phyloP scores from a whole-genome alignment of 2,888 invertebrate species.

The Nemotelus nigrinus region DNA sequence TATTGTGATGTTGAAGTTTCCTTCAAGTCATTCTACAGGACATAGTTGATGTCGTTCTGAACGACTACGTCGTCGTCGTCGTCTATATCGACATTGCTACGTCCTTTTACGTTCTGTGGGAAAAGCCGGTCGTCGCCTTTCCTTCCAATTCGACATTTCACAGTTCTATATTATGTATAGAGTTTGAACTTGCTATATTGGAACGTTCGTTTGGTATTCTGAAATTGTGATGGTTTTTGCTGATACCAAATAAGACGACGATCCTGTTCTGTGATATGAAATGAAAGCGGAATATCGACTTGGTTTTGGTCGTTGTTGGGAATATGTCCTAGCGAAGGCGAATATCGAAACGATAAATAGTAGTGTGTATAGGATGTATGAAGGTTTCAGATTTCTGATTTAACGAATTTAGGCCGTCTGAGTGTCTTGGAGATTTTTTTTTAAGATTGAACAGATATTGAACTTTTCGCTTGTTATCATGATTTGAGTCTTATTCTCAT shows the following conservation, averaged over 20 bases:
- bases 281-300: background rate
- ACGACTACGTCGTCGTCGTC: slow-evolving; percentile 25
- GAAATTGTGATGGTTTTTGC: slow-evolving; percentile 20
- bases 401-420: no score
- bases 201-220: background rate
- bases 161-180: background rate
- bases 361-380: background rate
- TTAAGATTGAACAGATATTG: no score
- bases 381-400: background rate
- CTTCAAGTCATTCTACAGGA: slow-evolving; percentile 37
- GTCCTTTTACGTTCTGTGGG: slow-evolving; percentile 9
- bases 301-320: background rate
- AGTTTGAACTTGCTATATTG: background rate
- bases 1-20: slow-evolving; percentile 33
- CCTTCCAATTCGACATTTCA: slow-evolving; percentile 14
- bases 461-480: no score
- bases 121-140: slow-evolving; percentile 42
- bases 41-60: slow-evolving; percentile 14
- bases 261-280: background rate
- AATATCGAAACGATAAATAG: background rate
- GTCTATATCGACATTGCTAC: slow-evolving; percentile 9
- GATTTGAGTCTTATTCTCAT: no score
- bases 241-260: slow-evolving; percentile 4
- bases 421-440: no score
- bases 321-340: background rate